Evolutionary conservation across 2,888 invertebrate genomes (phyloP).

Genomic region (Hipparchia sbordonii): DNA sequence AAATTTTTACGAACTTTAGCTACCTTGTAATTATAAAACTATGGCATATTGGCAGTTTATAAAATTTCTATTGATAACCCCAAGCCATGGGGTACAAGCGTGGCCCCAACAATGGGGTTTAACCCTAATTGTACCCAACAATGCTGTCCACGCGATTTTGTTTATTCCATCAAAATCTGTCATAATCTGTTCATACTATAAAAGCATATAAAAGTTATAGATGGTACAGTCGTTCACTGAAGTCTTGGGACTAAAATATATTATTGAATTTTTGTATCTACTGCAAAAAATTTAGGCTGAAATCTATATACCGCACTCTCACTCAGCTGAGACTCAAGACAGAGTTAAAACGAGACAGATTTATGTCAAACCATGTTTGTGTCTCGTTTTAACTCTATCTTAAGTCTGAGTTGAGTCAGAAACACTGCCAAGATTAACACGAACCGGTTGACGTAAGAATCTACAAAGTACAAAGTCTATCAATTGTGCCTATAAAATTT

Average conservation of each 20-base stretch:
- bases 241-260: conserved; percentile 12
- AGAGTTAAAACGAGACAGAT: too few relatives aligned
- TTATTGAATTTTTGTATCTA: background rate
- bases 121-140: conserved; percentile 29
- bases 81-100: background rate
- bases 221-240: conserved; percentile 38
- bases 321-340: too few relatives aligned
- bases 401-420: too few relatives aligned
- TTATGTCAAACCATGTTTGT: too few relatives aligned
- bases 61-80: conserved; percentile 2
- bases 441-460: too few relatives aligned
- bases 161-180: conserved; percentile 36
- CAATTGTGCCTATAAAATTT: too few relatives aligned
- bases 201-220: conserved; percentile 26
- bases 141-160: conserved; percentile 33
- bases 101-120: conserved; percentile 30
- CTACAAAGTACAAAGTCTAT: too few relatives aligned
- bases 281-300: background rate
- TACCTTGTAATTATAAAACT: too few relatives aligned
- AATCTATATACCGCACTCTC: too few relatives aligned
- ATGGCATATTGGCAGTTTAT: conserved; percentile 9
- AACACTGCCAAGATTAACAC: too few relatives aligned
- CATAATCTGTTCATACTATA: conserved; percentile 39
- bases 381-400: too few relatives aligned
- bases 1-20: too few relatives aligned